Evolutionary conservation across 2,113 vertebrate species (phyloP).

Genomic region (Chauna torquata): DNA sequence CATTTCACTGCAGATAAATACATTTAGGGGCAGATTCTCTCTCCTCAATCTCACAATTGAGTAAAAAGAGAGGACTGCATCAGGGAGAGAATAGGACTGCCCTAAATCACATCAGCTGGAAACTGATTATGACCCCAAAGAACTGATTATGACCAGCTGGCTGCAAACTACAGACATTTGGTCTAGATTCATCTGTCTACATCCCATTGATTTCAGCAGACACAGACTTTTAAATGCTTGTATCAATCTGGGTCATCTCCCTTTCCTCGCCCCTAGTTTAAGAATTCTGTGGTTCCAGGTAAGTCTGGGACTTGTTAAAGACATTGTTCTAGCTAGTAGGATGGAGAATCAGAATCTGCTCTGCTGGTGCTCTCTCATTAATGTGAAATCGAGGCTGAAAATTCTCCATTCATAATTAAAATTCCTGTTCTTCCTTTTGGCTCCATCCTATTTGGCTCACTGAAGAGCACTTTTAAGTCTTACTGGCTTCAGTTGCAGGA

Average conservation of each 20-base stretch:
- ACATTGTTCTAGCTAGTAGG: neutral
- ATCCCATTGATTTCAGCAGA: conserved; percentile 1
- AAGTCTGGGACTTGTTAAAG: neutral
- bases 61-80: neutral
- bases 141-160: conserved; percentile 47
- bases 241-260: conserved; percentile 5
- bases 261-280: neutral
- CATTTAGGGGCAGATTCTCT: neutral
- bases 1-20: neutral
- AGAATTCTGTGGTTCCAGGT: neutral
- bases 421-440: neutral
- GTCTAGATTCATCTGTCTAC: conserved; percentile 1
- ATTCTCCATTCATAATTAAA: neutral
- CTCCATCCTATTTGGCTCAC: neutral
- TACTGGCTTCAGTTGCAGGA: neutral
- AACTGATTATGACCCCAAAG: conserved; percentile 43
- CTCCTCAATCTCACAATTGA: neutral
- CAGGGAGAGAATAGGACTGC: neutral
- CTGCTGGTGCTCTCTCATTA: neutral
- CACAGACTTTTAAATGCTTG: neutral
- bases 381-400: conserved; percentile 2
- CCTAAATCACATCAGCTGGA: conserved; percentile 54
- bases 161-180: conserved; percentile 47
- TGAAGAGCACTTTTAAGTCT: neutral
- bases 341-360: neutral